phyloP scores from a whole-genome alignment of 2,888 invertebrate species.

The Lingula anatina region DNA sequence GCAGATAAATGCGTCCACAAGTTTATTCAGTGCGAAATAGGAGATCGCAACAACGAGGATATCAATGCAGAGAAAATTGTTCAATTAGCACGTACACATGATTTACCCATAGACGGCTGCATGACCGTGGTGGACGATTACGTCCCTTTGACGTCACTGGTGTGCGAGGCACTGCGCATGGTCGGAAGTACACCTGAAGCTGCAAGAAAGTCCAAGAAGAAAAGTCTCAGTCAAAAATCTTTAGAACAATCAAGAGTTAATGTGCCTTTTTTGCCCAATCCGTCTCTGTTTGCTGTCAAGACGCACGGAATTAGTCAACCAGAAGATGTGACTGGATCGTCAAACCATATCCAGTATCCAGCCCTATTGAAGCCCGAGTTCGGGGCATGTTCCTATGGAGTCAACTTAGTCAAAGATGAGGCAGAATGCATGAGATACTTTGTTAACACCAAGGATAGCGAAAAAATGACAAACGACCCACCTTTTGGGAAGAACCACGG shows the following conservation, averaged over 20 bases:
- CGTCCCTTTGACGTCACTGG: too few species aligned
- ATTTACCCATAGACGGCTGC: too few species aligned
- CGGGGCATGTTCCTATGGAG: constrained; percentile 29
- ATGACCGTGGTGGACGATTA: too few species aligned
- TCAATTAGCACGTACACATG: constrained; percentile 12
- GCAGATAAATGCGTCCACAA: constrained; percentile 10
- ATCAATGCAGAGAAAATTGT: constrained; percentile 18
- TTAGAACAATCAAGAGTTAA: constrained; percentile 13
- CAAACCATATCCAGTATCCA: too few species aligned
- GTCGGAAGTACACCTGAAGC: constrained; percentile 9
- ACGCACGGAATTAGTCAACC: constrained; percentile 7
- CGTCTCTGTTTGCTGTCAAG: constrained; percentile 16
- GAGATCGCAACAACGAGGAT: constrained; percentile 18
- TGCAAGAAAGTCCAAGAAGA: constrained; percentile 20
- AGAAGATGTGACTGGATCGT: too few species aligned
- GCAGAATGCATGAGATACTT: constrained; percentile 15
- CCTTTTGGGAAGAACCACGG: constrained; percentile 24
- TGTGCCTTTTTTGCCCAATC: constrained; percentile 22
- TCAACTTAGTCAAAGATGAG: too few species aligned
- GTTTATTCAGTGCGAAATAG: constrained; percentile 20
- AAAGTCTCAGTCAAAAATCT: constrained; percentile 16
- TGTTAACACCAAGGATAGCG: constrained; percentile 6
- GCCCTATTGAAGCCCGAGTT: too few species aligned
- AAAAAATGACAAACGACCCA: constrained; percentile 14
- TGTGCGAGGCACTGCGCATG: too few species aligned